Percentiles rank a stretch among this genome's conserved stretches.
These are phyloP conservation scores for Ophonus ardosiacus DNA, from an alignment of 2,888 invertebrate species.

Conservation along the genomic window DNA sequence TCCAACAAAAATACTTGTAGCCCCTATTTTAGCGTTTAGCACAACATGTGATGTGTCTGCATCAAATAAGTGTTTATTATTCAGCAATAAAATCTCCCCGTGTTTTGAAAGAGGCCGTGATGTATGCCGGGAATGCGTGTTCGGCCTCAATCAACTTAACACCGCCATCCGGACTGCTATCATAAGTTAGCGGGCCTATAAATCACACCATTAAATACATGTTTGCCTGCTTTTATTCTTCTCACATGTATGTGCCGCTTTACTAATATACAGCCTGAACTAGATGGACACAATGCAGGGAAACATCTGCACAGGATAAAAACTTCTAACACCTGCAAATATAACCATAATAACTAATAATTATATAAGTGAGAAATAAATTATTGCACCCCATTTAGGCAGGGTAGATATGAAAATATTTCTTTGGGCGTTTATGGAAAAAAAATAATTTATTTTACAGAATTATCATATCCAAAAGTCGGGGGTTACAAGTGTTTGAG, in stretches of 20 bases:
- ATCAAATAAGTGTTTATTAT: slow-evolving; percentile 59
- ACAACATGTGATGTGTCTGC: slow-evolving; percentile 44
- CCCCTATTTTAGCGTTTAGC: not conserved
- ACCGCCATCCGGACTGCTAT: slow-evolving; percentile 57
- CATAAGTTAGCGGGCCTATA: slow-evolving; percentile 63
- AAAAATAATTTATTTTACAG: not conserved
- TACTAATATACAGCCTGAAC: not conserved
- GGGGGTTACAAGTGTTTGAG: too few relatives aligned
- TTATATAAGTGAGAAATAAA: not conserved
- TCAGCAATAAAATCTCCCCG: slow-evolving; percentile 53
- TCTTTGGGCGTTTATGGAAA: not conserved
- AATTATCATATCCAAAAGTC: not conserved
- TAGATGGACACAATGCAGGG: slow-evolving; percentile 17
- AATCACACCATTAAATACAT: slow-evolving; percentile 53
- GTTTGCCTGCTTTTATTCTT: slow-evolving; percentile 32
- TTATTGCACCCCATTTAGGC: not conserved
- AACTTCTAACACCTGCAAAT: not conserved
- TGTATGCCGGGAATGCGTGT: slow-evolving; percentile 65
- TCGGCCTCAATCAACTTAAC: slow-evolving; percentile 64
- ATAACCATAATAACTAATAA: not conserved
- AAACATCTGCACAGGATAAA: slow-evolving; percentile 17
- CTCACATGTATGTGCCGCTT: slow-evolving; percentile 56
- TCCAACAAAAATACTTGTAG: not conserved
- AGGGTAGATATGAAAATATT: not conserved
- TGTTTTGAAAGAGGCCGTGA: slow-evolving; percentile 59